Evolutionary conservation across 2,797 vertebrate genomes (phyloP).

Genomic region (Calcarius lapponicus): DNA sequence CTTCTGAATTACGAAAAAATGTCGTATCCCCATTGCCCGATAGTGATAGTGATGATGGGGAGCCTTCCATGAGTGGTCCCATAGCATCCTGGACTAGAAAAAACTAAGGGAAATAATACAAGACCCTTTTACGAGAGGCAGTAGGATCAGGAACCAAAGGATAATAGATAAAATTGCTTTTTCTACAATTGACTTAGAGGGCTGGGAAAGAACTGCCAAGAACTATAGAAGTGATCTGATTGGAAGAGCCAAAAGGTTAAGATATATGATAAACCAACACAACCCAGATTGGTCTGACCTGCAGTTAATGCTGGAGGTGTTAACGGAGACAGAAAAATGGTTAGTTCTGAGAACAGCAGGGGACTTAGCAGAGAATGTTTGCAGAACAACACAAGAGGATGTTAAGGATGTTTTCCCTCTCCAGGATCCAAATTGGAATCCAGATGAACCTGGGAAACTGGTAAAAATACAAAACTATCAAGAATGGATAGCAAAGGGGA

Average conservation of each 20-base stretch:
- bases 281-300: accelerated
- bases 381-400: neutral
- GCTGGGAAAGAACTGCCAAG: neutral
- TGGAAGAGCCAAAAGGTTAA: neutral
- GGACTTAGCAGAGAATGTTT: neutral
- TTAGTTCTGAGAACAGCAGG: neutral
- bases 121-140: neutral
- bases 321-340: neutral
- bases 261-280: neutral
- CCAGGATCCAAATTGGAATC: neutral
- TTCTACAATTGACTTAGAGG: neutral
- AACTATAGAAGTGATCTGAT: neutral
- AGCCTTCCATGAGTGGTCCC: no score
- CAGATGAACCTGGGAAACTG: neutral
- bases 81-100: neutral
- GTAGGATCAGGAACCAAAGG: neutral
- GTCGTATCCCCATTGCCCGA: neutral
- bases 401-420: neutral
- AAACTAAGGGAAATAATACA: neutral
- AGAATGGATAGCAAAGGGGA: neutral
- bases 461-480: neutral
- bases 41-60: neutral
- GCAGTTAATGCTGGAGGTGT: neutral
- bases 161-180: neutral
- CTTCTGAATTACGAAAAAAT: neutral